These are phyloP conservation scores for Brotogeris chrysoptera DNA, from an alignment of 2,797 vertebrate genomes.

Conservation along the genomic window DNA sequence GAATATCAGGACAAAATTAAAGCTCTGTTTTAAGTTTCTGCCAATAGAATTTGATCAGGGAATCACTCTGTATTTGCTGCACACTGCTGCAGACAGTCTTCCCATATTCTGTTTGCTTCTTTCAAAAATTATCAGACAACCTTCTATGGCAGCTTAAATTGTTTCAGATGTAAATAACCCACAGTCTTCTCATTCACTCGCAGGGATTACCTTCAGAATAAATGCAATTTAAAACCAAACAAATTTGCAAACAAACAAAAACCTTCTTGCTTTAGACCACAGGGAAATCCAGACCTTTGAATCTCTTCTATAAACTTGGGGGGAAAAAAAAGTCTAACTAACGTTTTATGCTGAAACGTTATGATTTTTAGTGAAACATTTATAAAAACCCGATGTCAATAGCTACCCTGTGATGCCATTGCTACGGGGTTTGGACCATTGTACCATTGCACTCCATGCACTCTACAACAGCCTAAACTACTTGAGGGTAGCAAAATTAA, in stretches of 20 bases:
- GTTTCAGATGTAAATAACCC: neutral
- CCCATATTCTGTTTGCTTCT: neutral
- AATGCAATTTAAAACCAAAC: neutral
- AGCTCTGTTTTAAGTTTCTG: neutral
- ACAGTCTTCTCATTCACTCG: neutral
- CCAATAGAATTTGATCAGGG: neutral
- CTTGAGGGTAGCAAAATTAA: neutral
- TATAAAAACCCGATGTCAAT: neutral
- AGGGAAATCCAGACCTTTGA: neutral
- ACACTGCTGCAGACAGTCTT: accelerated
- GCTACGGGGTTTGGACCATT: neutral
- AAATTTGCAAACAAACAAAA: neutral
- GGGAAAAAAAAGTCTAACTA: neutral
- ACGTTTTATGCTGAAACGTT: neutral
- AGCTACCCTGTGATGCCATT: neutral
- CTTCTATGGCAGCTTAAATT: neutral
- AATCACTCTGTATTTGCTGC: neutral
- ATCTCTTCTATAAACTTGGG: neutral
- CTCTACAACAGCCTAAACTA: neutral
- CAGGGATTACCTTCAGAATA: neutral
- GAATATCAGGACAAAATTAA: neutral
- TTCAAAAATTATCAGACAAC: neutral
- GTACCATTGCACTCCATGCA: neutral
- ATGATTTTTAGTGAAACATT: neutral
- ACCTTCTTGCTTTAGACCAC: neutral